Base-by-base conservation (phyloP, 2,113 vertebrate genomes). In the Electrona antarctica region DNA sequence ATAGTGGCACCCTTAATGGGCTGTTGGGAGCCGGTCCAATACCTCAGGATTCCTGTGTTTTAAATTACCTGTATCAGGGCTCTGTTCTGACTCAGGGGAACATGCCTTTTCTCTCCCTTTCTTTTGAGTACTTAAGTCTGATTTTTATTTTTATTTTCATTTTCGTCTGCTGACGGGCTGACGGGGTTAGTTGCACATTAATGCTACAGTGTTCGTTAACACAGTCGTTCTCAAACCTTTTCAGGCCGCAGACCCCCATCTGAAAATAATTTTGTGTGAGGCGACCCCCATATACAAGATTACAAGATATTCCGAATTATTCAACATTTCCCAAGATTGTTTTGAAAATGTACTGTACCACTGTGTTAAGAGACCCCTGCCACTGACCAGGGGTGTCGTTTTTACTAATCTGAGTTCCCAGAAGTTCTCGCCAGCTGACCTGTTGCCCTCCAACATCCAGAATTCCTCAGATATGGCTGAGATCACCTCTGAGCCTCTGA, bases 41-140 rank as follows among this genome's bases (percentile, higher is more conserved):
- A 49, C 57, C 57, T 65, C 33, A 60, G 13, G 67, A 75, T 78
- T 77, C 84, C 73, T 87, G 76, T 77, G 80, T 83, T 76, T 80
- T 74, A 67, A 84, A 81, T 84, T 58, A 74, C 70, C 76, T 28
- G 29, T 67, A 74, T 71, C 60, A 50, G 75, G 51, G 61, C 67
- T 75, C 69, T 41, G 33, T 82, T 50, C 74, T 69, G 60, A 29
- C 29, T 67, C 56, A 58, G 73, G 83, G 68, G 80, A 80, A 83
- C 80, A 74, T 67, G 74, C 77, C 71, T 69, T 74, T 69, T 0
- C 71, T 54, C 67, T 62, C 61, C 59, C 64, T 66, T 69, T 75
- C 75, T 41, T 41, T 41, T 73, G 51, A 6, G 11, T 4, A 56
- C 60, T 67, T 13, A 46, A 60, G 47, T 54, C 51, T 13, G 10